Conservation (phyloP, 2,797 vertebrate species). For the Trematomus bernacchii region DNA sequence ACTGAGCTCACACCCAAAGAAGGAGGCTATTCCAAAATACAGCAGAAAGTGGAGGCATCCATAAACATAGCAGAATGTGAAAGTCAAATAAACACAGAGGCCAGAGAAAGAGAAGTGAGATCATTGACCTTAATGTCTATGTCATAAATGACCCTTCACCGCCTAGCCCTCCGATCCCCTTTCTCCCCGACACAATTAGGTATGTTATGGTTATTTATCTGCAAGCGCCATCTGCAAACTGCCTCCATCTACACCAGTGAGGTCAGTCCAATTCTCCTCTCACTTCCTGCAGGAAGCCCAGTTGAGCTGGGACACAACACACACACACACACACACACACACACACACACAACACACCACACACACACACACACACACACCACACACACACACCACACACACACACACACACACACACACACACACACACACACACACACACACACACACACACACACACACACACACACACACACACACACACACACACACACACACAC, state of each 20-base stretch:
- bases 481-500: too few species aligned
- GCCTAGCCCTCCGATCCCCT: background rate
- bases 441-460: too few species aligned
- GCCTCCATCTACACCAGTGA: constrained; percentile 63
- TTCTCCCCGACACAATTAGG: constrained; percentile 32
- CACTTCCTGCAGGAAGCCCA: constrained; percentile 74
- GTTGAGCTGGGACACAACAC: constrained; percentile 15
- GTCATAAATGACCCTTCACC: constrained; percentile 28
- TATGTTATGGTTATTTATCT: constrained; percentile 66
- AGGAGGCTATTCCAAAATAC: constrained; percentile 54
- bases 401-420: too few species aligned
- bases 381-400: too few species aligned
- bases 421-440: too few species aligned
- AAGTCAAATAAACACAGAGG: constrained; percentile 17
- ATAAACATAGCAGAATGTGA: constrained; percentile 18
- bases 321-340: too few species aligned
- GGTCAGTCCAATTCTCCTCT: constrained; percentile 69
- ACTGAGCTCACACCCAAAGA: constrained; percentile 62
- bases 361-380: too few species aligned
- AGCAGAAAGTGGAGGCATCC: constrained; percentile 36
- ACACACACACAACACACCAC: too few species aligned
- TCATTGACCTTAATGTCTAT: constrained; percentile 36
- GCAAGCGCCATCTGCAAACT: constrained; percentile 63
- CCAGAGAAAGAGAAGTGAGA: background rate
- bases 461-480: too few species aligned